phyloP scores from a whole-genome alignment of 2,888 invertebrate species.

The Dione juno region DNA sequence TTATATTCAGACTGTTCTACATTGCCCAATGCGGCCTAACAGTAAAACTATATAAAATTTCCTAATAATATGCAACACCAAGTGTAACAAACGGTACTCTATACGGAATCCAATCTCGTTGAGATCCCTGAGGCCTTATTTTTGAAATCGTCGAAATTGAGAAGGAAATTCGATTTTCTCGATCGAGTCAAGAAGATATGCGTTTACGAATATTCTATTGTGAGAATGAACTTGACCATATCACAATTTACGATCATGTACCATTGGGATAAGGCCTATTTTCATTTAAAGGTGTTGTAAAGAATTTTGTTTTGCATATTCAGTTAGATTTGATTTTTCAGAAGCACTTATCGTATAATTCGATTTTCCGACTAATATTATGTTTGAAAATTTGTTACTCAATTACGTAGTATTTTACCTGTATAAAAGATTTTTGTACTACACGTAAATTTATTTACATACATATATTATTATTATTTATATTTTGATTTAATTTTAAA shows the following conservation, averaged over 20 bases:
- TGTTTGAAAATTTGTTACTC: not conserved
- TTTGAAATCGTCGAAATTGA: conserved; percentile 31
- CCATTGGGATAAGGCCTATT: not conserved
- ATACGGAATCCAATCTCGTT: conserved; percentile 25
- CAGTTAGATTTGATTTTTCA: conserved; percentile 7
- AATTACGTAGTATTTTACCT: not conserved
- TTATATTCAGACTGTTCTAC: too few relatives aligned
- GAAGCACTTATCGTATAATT: not conserved
- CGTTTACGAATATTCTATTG: conserved; percentile 14
- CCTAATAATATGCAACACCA: not conserved
- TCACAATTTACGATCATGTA: not conserved
- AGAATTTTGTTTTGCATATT: conserved; percentile 7
- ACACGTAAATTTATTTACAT: too few relatives aligned
- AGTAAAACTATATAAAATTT: too few relatives aligned
- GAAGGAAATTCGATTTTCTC: conserved; percentile 25
- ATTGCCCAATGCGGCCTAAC: too few relatives aligned
- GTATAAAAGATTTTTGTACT: too few relatives aligned
- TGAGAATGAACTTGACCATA: not conserved
- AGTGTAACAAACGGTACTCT: conserved; percentile 11
- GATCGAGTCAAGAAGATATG: conserved; percentile 12
- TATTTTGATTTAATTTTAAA: too few relatives aligned
- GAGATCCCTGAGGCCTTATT: conserved; percentile 25
- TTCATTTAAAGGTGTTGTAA: not conserved
- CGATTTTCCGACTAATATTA: not conserved
- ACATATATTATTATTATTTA: too few relatives aligned